Base-by-base conservation (phyloP, 2,888 invertebrate species). In the Brenthis daphne region DNA sequence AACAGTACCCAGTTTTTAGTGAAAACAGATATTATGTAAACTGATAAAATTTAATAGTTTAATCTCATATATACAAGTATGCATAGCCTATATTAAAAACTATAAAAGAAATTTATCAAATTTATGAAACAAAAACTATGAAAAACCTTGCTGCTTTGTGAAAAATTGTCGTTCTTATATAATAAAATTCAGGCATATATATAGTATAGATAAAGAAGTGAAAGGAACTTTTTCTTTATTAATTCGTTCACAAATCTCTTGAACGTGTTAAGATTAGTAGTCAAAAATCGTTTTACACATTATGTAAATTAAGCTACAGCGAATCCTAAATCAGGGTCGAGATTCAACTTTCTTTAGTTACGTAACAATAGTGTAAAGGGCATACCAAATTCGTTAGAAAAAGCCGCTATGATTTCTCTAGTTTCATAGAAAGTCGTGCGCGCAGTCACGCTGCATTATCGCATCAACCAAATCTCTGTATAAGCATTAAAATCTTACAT, bases 401-500 rank as follows among this genome's bases (percentile, higher is more conserved):
- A 82, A 77, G 79, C 77, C 82, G 77, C 75, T 77, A 77, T 79
- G 78, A 79, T 80, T 85, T 81, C 82, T 81, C 82, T 80, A 79
- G 79, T 74, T 80, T 81, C 84, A 84, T 89, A 89, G 90, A 91
- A 91, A 91, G 90, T 91, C 91, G 90, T 90, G 90, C 84, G 78
- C 82, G 78, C 77, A 82, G 90, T 90, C 92, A 91, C 87, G 91
- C 82, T 77, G 85, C 78, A 89, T 91, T 91, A 92, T 91, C 92
- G 79, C 88, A 84, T 85, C 86, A 82, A 83, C 89, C 85, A 86
- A 92, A 92, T 92, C 92, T 90, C 85, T 77, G 80, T 84, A 82
- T 82, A 82, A 83, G 85, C 90, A 90, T 91, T 90, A 90, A 88
- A 88, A 89, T 89, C 88, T 90, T 88, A 89, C 86, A 88, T 89